Conservation (phyloP, 2,797 vertebrate species). For the Streptopelia turtur region DNA sequence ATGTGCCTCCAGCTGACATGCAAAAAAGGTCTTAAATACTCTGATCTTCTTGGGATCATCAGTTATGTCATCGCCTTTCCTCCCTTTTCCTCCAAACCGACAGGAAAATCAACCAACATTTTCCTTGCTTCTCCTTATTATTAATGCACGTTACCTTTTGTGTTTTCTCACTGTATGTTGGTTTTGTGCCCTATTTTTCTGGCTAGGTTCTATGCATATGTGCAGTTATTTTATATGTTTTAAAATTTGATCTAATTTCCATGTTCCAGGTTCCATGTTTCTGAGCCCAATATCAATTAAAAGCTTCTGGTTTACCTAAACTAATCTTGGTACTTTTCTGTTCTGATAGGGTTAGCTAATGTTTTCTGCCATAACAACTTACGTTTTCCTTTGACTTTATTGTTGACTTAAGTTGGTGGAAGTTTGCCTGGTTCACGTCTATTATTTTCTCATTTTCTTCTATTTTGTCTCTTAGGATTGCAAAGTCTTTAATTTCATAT, state of each 20-base stretch:
- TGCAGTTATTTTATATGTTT: neutral
- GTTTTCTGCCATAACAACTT: neutral
- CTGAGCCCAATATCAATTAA: neutral
- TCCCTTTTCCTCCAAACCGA: neutral
- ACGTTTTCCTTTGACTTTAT: neutral
- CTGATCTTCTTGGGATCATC: neutral
- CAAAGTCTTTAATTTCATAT: neutral
- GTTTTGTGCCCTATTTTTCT: neutral
- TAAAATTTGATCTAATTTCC: neutral
- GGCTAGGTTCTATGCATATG: accelerated
- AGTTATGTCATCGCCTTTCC: neutral
- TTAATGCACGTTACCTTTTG: neutral
- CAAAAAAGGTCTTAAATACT: neutral
- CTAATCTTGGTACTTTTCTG: neutral
- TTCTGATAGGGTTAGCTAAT: neutral
- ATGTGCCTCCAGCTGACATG: neutral
- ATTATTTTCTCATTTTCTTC: neutral
- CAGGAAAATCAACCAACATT: neutral
- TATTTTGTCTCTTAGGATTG: neutral
- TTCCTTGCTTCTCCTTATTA: neutral
- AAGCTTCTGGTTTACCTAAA: neutral
- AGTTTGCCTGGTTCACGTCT: neutral
- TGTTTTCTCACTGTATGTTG: neutral
- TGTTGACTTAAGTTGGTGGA: neutral
- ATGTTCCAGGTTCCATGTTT: neutral